phyloP scores from a whole-genome alignment of 2,888 invertebrate genomes.

The Taenaris catops region DNA sequence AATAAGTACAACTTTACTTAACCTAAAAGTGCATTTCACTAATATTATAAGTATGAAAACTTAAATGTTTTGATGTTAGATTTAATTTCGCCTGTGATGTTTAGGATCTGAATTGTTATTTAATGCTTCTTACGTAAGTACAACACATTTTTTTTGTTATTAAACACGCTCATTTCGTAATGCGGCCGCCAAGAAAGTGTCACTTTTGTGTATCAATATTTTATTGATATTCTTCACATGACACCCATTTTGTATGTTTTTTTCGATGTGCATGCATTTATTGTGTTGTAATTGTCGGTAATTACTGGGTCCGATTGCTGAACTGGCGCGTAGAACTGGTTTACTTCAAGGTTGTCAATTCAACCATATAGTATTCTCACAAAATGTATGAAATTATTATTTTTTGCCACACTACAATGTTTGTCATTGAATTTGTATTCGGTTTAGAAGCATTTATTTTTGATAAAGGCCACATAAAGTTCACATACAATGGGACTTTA shows the following conservation, averaged over 20 bases:
- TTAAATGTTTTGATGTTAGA: no score
- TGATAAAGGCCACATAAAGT: no score
- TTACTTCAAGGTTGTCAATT: conserved; percentile 22
- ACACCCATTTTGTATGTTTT: conserved; percentile 19
- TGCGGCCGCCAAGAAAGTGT: conserved; percentile 12
- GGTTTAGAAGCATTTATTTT: no score
- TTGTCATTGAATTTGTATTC: conserved; percentile 7
- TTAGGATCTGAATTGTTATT: conserved; percentile 59
- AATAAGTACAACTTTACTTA: background rate
- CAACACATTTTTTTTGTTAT: conserved; percentile 45
- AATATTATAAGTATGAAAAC: no score
- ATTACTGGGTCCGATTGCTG: conserved; percentile 19
- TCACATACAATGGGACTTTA: no score
- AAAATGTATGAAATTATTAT: conserved; percentile 1
- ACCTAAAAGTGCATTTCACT: background rate
- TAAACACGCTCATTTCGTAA: conserved; percentile 35
- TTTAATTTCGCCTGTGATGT: conserved; percentile 60
- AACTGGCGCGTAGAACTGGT: conserved; percentile 21
- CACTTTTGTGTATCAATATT: conserved; percentile 7
- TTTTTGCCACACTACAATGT: conserved; percentile 2
- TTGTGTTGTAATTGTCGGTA: conserved; percentile 21
- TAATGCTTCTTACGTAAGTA: conserved; percentile 72
- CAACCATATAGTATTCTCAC: conserved; percentile 1
- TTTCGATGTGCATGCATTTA: conserved; percentile 13
- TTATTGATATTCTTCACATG: conserved; percentile 14